phyloP scores from a whole-genome alignment of 2,888 invertebrate genomes.

The Cataglyphis cursor region DNA sequence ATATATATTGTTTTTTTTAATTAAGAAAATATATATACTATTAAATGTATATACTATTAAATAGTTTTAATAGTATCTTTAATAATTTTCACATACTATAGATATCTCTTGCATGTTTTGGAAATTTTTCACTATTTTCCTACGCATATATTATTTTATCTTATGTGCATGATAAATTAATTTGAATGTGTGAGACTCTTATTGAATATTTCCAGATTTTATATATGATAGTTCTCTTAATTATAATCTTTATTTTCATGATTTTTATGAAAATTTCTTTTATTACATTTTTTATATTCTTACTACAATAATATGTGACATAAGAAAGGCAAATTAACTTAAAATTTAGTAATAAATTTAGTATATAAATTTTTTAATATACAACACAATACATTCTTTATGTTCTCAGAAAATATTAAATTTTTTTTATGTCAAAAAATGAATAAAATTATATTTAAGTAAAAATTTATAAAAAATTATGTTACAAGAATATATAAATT shows the following conservation, averaged over 20 bases:
- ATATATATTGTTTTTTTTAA: conserved; percentile 7
- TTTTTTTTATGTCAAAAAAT: background rate
- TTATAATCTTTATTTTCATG: conserved; percentile 23
- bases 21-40: conserved; percentile 28
- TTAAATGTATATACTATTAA: conserved; percentile 58
- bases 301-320: background rate
- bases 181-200: conserved; percentile 72
- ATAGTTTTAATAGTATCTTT: conserved; percentile 61
- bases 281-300: conserved; percentile 10
- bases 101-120: conserved; percentile 84
- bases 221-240: conserved; percentile 37
- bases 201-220: conserved; percentile 38
- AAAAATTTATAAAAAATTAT: conserved; percentile 1
- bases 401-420: background rate
- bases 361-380: background rate
- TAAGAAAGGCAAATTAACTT: background rate
- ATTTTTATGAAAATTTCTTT: conserved; percentile 13
- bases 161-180: conserved; percentile 85
- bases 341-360: background rate
- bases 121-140: conserved; percentile 84
- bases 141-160: conserved; percentile 80
- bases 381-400: background rate
- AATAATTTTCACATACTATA: conserved; percentile 73
- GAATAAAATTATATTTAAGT: background rate
- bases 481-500: background rate